These are phyloP conservation scores for Brachystomella parvula DNA, from an alignment of 1,140 invertebrate genomes.

Conservation along the genomic window DNA sequence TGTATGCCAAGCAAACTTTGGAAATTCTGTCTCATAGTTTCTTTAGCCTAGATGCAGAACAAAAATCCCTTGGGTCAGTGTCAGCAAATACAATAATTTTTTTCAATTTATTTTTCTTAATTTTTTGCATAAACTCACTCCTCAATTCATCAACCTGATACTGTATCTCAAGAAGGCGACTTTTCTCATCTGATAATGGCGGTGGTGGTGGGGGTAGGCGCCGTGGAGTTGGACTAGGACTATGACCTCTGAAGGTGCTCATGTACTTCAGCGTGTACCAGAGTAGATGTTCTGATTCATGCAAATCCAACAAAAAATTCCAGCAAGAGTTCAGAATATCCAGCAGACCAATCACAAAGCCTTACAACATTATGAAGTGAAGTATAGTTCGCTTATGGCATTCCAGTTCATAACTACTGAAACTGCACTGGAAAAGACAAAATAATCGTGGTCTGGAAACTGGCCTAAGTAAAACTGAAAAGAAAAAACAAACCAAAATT, in stretches of 20 bases:
- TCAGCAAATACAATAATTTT: background rate
- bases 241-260: constrained; percentile 1
- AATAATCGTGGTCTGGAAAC: too few relatives aligned
- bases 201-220: background rate
- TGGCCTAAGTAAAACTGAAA: too few relatives aligned
- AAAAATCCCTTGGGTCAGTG: too few relatives aligned
- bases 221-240: background rate
- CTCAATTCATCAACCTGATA: constrained; percentile 1
- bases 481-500: background rate
- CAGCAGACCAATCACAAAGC: background rate
- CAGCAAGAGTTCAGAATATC: background rate
- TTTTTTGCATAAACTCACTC: background rate
- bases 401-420: background rate
- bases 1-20: background rate
- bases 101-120: background rate
- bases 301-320: background rate
- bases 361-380: too few relatives aligned
- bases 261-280: too few relatives aligned
- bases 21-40: background rate
- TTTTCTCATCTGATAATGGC: background rate
- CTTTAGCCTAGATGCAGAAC: background rate
- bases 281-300: too few relatives aligned
- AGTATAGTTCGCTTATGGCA: too few relatives aligned
- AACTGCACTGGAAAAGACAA: background rate
- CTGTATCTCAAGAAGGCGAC: background rate